A percentile compares a stretch with the other conserved stretches of the same genome.
These are phyloP conservation scores for Invenusta paracnida DNA, from an alignment of 2,888 invertebrate species.

Conservation along the genomic window DNA sequence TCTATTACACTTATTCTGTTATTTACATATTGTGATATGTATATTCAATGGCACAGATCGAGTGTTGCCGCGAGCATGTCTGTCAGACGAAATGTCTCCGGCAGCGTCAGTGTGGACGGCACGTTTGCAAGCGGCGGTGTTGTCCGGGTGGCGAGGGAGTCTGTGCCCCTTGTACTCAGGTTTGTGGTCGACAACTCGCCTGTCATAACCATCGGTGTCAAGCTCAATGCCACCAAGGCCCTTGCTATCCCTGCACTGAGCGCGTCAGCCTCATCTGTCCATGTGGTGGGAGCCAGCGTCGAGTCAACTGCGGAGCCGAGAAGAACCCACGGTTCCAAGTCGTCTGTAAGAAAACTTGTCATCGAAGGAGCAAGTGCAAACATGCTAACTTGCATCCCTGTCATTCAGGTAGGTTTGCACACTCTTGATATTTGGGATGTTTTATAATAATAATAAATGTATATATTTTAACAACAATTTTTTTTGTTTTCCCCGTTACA, in stretches of 20 bases:
- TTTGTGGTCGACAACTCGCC: conserved; percentile 65
- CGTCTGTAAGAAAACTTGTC: background rate
- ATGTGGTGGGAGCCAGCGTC: conserved; percentile 68
- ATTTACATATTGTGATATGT: too few species aligned
- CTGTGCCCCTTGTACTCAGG: conserved; percentile 64
- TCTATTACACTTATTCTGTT: too few species aligned
- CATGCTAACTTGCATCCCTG: conserved; percentile 14
- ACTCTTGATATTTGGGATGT: background rate
- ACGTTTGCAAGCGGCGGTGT: conserved; percentile 71
- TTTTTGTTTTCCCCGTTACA: too few species aligned
- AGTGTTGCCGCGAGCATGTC: conserved; percentile 8
- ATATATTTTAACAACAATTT: too few species aligned
- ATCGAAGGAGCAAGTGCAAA: background rate
- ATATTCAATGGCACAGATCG: conserved; percentile 73
- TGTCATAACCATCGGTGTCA: conserved; percentile 77
- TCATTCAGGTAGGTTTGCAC: background rate
- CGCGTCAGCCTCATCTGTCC: conserved; percentile 71
- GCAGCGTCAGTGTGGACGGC: conserved; percentile 75
- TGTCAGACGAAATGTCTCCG: conserved; percentile 84
- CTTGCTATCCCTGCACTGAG: conserved; percentile 72
- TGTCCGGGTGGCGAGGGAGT: conserved; percentile 62
- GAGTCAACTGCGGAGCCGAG: conserved; percentile 80
- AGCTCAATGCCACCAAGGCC: conserved; percentile 69
- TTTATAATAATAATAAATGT: background rate
- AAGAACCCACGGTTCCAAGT: conserved; percentile 55